Evolutionary conservation across 2,888 invertebrate species (phyloP).

Genomic region (Oscheius onirici): DNA sequence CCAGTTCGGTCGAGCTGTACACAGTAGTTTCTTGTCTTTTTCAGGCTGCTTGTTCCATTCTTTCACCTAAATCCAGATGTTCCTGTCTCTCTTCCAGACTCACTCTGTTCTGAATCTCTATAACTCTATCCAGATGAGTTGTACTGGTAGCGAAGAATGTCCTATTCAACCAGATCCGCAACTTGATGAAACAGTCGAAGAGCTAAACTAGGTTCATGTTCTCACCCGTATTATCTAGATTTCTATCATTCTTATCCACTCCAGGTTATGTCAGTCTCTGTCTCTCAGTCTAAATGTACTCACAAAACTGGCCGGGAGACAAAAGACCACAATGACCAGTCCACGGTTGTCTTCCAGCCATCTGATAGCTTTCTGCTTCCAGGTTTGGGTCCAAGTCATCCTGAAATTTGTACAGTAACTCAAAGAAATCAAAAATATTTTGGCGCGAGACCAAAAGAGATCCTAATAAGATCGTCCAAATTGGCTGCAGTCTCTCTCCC

Average conservation of each 20-base stretch:
- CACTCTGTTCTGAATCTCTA: slow-evolving; percentile 47
- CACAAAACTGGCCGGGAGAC: slow-evolving; percentile 79
- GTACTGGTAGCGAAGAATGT: slow-evolving; percentile 43
- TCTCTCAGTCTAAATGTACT: slow-evolving; percentile 32
- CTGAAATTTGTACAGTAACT: too few relatives aligned
- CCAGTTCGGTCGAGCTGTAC: slow-evolving; percentile 81
- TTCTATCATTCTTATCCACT: background rate
- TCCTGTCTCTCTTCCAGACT: background rate
- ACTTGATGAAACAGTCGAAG: slow-evolving; percentile 60
- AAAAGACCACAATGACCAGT: slow-evolving; percentile 78
- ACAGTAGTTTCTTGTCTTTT: slow-evolving; percentile 76
- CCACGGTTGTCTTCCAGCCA: slow-evolving; percentile 68
- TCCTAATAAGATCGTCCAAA: background rate
- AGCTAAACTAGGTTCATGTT: slow-evolving; percentile 42
- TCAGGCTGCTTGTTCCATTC: slow-evolving; percentile 72
- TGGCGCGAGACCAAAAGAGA: background rate
- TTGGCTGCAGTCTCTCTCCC: background rate
- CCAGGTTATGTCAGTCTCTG: background rate
- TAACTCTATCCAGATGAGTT: slow-evolving; percentile 65
- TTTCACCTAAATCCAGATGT: slow-evolving; percentile 46
- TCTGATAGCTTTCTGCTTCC: slow-evolving; percentile 47
- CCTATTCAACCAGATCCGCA: slow-evolving; percentile 56
- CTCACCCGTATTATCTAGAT: background rate
- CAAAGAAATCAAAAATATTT: background rate
- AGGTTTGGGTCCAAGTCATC: slow-evolving; percentile 72